These are phyloP conservation scores for Pleuronectes platessa DNA, from an alignment of 2,113 vertebrate genomes.

Conservation along the genomic window DNA sequence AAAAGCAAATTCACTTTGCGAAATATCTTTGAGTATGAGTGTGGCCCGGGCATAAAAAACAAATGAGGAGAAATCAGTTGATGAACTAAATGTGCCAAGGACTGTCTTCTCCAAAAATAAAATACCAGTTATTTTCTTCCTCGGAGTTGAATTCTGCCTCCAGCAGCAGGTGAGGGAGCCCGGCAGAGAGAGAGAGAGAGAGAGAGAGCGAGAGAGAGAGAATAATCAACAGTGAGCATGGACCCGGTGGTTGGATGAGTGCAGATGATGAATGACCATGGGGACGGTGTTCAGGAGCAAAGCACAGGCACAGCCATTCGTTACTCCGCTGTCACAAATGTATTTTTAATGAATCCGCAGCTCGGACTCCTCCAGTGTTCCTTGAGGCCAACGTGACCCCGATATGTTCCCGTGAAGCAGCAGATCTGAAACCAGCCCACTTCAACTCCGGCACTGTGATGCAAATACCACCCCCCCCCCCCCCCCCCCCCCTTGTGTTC, in stretches of 20 bases:
- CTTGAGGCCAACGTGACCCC: constrained; percentile 66
- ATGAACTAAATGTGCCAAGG: constrained; percentile 1
- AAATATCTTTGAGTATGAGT: too few relatives aligned
- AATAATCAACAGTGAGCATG: constrained; percentile 65
- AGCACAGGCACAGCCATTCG: constrained; percentile 66
- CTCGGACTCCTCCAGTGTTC: constrained; percentile 69
- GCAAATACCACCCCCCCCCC: constrained; percentile 59
- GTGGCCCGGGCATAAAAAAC: too few relatives aligned
- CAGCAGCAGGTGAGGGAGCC: constrained; percentile 23
- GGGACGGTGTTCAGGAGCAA: constrained; percentile 66
- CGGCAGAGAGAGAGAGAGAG: constrained; percentile 27
- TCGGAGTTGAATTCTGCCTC: constrained; percentile 4
- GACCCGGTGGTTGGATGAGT: constrained; percentile 52
- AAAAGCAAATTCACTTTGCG: too few relatives aligned
- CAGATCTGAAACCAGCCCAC: constrained; percentile 43
- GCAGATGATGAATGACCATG: constrained; percentile 76
- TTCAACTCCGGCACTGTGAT: constrained; percentile 39
- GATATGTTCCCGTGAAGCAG: constrained; percentile 57
- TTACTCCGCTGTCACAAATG: constrained; percentile 78
- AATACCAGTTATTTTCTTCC: constrained; percentile 20
- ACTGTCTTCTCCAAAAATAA: background rate
- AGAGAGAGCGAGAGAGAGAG: constrained; percentile 20
- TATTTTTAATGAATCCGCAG: constrained; percentile 81
- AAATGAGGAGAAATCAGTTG: too few relatives aligned
- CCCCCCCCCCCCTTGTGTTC: constrained; percentile 36